Base-by-base conservation (phyloP, 2,113 vertebrate species). In the Illadopsis cleaveri region DNA sequence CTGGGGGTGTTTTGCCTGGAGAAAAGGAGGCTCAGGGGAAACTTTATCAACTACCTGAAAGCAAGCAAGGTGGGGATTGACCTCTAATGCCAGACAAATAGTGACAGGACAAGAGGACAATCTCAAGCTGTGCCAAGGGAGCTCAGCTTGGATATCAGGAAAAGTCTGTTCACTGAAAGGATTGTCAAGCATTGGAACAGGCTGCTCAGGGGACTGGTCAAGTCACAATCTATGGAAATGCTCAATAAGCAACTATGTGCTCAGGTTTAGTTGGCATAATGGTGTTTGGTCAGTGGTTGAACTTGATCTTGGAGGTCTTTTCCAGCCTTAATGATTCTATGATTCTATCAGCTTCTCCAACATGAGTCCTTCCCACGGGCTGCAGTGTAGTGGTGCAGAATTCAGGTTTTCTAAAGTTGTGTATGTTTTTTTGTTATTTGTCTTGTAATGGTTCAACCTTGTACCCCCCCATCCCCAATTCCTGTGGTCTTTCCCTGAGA, bases 151-250 rank as follows among this genome's bases (percentile, higher is more conserved):
- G 10, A 45, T 51, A 53, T 45, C 38, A 47, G n/a, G 47, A 70
- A 38, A 44, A 24, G 1, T 16, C 22, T 45, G 19, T 28, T 45
- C 54, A 61, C 33, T 53, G 54, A 28, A 69, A 44, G 11, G 6
- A 33, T 15, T 33, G 15, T 9, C 15, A 53, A 53, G 15, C 23
- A n/a, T 23, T 68, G 14, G 31, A 77, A 37, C 45, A 86, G 31
- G 31, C 37, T 60, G 14, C 10, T 60, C 37, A 33, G 18, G 17
- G 45, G 12, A 3, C 8, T 37, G 25, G 27, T 12, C 10, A 48
- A 27, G 11, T 60, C 27, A 68, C 1, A 0, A 18, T 12, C 33
- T 25, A 9, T 33, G 37, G 14, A 22, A 51, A 27, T 44, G 33
- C 23, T 44, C 45, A 37, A 37, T 21, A 68, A 60, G 9, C 8